These are phyloP conservation scores for Acanthosepion esculentum DNA, from an alignment of 2,888 invertebrate species.

Conservation along the genomic window DNA sequence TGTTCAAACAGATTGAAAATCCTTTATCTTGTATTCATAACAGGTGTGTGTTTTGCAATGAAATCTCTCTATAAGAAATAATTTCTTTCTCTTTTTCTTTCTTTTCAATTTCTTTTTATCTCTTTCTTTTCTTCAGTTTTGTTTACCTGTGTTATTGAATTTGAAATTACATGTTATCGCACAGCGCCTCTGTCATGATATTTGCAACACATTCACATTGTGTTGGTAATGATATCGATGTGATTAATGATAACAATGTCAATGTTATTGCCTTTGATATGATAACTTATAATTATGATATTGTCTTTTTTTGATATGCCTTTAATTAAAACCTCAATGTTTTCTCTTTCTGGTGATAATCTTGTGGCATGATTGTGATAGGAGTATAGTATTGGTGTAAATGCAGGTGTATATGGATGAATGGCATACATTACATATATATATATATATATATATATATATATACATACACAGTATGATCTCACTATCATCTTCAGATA, in stretches of 20 bases:
- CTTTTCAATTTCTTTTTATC: not conserved
- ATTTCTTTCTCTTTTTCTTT: conserved; percentile 33
- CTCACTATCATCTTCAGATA: too few relatives aligned
- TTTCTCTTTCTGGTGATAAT: conserved; percentile 12
- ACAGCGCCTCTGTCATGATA: not conserved
- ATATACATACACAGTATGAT: not conserved
- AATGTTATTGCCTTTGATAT: not conserved
- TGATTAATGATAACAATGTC: not conserved
- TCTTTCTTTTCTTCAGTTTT: not conserved
- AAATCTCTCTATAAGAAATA: not conserved
- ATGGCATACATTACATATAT: not conserved
- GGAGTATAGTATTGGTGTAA: not conserved
- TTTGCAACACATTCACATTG: not conserved
- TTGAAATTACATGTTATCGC: not conserved
- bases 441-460: conserved; percentile 36
- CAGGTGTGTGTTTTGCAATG: conserved; percentile 33
- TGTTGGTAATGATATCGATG: not conserved
- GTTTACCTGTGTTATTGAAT: not conserved
- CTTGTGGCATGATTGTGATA: conserved; percentile 45
- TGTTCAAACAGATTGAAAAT: not conserved
- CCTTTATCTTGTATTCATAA: not conserved
- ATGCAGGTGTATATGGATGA: not conserved
- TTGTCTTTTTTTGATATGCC: conserved; percentile 25
- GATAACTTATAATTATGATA: not conserved
- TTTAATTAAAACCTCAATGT: not conserved